Percentiles rank a stretch among this genome's conserved stretches.
Conservation (phyloP, 2,888 invertebrate species). For the Rotaria sp. region DNA sequence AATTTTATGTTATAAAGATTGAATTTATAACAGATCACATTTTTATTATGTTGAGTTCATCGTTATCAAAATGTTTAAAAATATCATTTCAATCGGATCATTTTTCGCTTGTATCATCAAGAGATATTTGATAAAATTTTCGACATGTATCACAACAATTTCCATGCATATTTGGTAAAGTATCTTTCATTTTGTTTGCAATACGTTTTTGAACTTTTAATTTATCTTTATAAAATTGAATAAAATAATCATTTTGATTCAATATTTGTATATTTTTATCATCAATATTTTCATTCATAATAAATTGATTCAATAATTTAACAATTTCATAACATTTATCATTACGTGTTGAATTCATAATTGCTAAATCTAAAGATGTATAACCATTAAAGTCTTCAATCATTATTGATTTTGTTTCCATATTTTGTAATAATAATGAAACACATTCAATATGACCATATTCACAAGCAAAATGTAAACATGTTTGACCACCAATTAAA, state of each 20-base stretch:
- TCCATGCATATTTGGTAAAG: conserved; percentile 21
- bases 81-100: neutral
- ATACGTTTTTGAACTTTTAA: conserved; percentile 11
- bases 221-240: conserved; percentile 10
- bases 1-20: too few relatives aligned
- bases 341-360: conserved; percentile 15
- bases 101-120: neutral
- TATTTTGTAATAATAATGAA: neutral
- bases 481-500: conserved; percentile 5
- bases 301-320: neutral
- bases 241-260: conserved; percentile 25
- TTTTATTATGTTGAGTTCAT: too few relatives aligned
- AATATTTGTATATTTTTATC: neutral
- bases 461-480: conserved; percentile 25
- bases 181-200: neutral
- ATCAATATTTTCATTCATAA: neutral
- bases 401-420: neutral
- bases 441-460: conserved; percentile 16
- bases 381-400: conserved; percentile 8
- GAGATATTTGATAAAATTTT: neutral
- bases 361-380: conserved; percentile 12
- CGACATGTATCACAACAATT: neutral
- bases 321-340: neutral
- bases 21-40: too few relatives aligned
- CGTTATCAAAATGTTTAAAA: too few relatives aligned